Conservation (phyloP, 92 coral and sea anemone genomes). For the Zoanthus sansibaricus region DNA sequence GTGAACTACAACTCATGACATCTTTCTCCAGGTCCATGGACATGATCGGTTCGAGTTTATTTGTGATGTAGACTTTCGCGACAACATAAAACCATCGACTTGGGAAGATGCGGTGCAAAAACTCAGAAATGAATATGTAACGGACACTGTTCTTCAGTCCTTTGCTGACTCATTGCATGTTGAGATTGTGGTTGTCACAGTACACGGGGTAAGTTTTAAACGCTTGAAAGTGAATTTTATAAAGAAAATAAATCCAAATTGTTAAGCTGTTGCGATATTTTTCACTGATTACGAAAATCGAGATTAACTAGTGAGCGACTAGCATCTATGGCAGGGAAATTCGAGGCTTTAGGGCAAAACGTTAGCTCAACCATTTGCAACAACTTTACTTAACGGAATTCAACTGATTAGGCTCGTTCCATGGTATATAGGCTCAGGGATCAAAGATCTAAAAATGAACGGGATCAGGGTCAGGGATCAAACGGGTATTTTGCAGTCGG, state of each 20-base stretch:
- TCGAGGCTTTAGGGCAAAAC: conserved; percentile 14
- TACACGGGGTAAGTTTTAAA: conserved; percentile 59
- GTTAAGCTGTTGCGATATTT: conserved; percentile 8
- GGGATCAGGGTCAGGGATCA: conserved; percentile 15
- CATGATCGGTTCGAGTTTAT: conserved; percentile 45
- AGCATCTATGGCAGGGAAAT: conserved; percentile 10
- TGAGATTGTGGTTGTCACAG: conserved; percentile 57
- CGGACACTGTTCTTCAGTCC: conserved; percentile 48
- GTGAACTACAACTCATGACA: conserved; percentile 12
- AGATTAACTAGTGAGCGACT: conserved; percentile 12
- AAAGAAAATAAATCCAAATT: conserved; percentile 7
- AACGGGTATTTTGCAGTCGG: conserved; percentile 11
- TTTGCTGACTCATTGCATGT: conserved; percentile 49
- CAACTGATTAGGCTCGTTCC: conserved; percentile 14
- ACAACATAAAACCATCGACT: conserved; percentile 38
- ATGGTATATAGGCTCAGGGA: conserved; percentile 13
- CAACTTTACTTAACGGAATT: conserved; percentile 10
- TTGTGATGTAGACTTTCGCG: conserved; percentile 53
- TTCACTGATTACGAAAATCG: conserved; percentile 11
- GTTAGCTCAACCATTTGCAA: conserved; percentile 12
- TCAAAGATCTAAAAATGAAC: conserved; percentile 9
- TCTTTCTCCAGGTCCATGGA: conserved; percentile 58
- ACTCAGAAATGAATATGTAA: conserved; percentile 48
- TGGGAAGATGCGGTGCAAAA: conserved; percentile 53
- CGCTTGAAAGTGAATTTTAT: conserved; percentile 7